phyloP scores from a whole-genome alignment of 1,140 invertebrate genomes.

The Daktulosphaira vitifoliae region DNA sequence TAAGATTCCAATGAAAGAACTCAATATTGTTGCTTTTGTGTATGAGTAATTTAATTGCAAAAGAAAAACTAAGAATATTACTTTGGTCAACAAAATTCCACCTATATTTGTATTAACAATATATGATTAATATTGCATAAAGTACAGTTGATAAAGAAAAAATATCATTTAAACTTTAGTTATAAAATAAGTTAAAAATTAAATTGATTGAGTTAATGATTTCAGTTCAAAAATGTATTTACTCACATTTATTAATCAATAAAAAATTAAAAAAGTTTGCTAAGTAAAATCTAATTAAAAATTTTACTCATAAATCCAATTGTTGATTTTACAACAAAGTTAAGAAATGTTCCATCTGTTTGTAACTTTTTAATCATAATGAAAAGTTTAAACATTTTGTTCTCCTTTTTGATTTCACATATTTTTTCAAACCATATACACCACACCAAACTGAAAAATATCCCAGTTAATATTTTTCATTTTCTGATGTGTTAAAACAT shows the following conservation, averaged over 20 bases:
- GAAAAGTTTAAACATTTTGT: constrained; percentile 6
- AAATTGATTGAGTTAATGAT: no score
- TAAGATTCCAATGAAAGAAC: constrained; percentile 52
- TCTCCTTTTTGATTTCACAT: background rate
- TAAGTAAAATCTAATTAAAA: background rate
- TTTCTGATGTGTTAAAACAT: background rate
- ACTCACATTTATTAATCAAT: no score
- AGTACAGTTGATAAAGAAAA: no score
- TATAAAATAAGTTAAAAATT: no score
- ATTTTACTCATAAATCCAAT: constrained; percentile 9
- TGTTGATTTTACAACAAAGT: constrained; percentile 2
- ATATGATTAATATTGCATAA: background rate
- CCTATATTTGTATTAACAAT: background rate
- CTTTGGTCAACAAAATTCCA: background rate
- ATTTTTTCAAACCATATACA: constrained; percentile 8
- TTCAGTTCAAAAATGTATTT: no score
- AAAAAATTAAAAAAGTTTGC: no score
- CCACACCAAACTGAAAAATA: background rate
- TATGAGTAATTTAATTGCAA: constrained; percentile 24
- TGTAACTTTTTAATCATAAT: background rate
- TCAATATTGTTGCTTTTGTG: constrained; percentile 48
- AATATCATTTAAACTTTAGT: no score
- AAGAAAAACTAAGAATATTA: background rate
- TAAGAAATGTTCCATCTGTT: background rate
- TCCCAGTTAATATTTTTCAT: background rate